Base-by-base conservation (phyloP, 2,113 vertebrate genomes). In the Camelus bactrianus region DNA sequence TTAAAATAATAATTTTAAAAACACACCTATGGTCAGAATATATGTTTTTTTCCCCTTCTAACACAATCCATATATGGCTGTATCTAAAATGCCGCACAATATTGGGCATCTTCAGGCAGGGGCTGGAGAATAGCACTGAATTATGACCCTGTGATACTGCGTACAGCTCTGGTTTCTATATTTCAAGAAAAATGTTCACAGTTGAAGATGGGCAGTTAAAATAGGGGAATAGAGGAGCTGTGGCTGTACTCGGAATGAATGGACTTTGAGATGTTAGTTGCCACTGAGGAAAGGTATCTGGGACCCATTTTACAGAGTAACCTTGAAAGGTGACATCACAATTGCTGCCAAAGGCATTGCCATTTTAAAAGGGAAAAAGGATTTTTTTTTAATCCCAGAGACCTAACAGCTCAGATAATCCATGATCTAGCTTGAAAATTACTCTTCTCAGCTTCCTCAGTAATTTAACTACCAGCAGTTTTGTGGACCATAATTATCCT, bases 391-490 rank as follows among this genome's bases (percentile, higher is more conserved):
- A 75, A 65, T n/a, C 6, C 8, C 38, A 64, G 56, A 84, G 56
- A 91, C 69, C 67, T 69, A 92, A 92, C 3, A 90, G 42, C 58
- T 94, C 46, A 70, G 89, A 84, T 90, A 92, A 92, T 65, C 62
- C 54, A 86, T 13, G 24, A 90, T 50, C 54, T 64, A 87, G 62
- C 11, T 95, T 76, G 10, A 96, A 96, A 19, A 86, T 79, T 48
- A 70, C 16, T 83, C 56, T 93, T 94, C 48, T 91, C 65, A 89
- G 22, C 58, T 88, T 94, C n/a, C 62, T 81, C 70, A 46, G 58
- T 70, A 79, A 93, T 91, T 91, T 32, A 87, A 90, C 81, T 73
- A 42, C 26, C 65, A 69, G 58, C 15, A 93, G 50, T 94, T 96
- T 35, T 89, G 67, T 70, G 48, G 50, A 46, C 48, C 81, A 85